Evolutionary conservation across 2,888 invertebrate species (phyloP), one percentile per base, ranked within the genome.

Genomic region (Plusia festucae): DNA sequence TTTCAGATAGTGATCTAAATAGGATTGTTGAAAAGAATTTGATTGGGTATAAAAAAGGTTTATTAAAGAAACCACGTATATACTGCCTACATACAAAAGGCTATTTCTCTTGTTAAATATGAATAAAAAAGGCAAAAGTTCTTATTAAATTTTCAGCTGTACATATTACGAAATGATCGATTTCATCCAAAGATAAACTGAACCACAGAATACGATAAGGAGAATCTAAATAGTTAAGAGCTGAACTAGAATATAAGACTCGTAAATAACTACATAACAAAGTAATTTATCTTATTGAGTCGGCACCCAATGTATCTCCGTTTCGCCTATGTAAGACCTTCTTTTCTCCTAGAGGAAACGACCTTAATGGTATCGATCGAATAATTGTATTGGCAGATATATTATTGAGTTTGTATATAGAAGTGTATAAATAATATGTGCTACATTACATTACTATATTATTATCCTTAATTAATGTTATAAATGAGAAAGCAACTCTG

Each of bases 281-380:
- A 74, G 81, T 79, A 79, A 81, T 78, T 75, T 81, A 81, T 81
- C 69, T 81, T 66, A 72, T 68, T 66, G 81, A 72, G 72, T 68
- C 67, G 69, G 58, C 78, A 78, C 78, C 78, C 81, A 60, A 81
- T 81, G 66, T 69, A 69, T 74, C 74, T 62, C 60, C 77, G 70
- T 66, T 73, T 71, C 73, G 61, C 53, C 55, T 58, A 59, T 66
- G 76, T 73, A 60, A 65, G 20, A 69, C 64, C 59, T 70, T 71
- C 60, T 71, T 62, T 73, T 72, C 71, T 34, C 76, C 59, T 52
- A 71, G 70, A 58, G 54, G 76, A 53, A 71, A 76, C 53, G 66
- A 72, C 58, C 76, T 58, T 66, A 76, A 61, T 56, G 61, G n/a
- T n/a, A n/a, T 40, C 65, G n/a, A 44, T 60, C 59, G 61, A 61